Evolutionary conservation across 2,113 vertebrate species (phyloP).

Genomic region (Gobius niger): DNA sequence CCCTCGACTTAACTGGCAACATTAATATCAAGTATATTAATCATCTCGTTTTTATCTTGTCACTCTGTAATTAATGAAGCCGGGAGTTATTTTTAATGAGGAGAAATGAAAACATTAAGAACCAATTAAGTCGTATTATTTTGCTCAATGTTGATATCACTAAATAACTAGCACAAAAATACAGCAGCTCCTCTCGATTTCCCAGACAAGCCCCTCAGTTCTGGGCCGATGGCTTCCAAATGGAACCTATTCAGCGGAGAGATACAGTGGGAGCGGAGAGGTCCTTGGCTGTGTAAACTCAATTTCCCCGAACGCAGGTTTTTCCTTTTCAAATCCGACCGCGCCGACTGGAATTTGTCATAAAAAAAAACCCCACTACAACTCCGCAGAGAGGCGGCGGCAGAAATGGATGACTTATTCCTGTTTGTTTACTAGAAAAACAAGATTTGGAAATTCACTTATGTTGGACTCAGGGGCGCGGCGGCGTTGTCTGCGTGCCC

Average conservation of each 20-base stretch:
- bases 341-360: conserved; percentile 25
- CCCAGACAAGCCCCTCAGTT: background rate
- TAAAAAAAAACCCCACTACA: conserved; percentile 10
- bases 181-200: background rate
- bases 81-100: conserved; percentile 34
- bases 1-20: background rate
- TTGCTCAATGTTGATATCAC: background rate
- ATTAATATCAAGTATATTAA: conserved; percentile 24
- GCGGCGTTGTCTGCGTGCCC: conserved; percentile 36
- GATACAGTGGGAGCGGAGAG: background rate
- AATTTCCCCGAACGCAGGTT: conserved; percentile 24
- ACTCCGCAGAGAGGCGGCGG: conserved; percentile 37
- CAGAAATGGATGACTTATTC: conserved; percentile 45
- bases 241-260: background rate
- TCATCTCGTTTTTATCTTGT: conserved; percentile 34
- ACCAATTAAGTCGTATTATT: conserved; percentile 30
- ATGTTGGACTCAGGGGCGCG: conserved; percentile 51
- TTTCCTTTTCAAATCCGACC: conserved; percentile 27
- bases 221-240: background rate
- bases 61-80: conserved; percentile 52
- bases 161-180: background rate
- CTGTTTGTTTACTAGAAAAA: conserved; percentile 51
- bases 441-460: conserved; percentile 48
- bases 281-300: conserved; percentile 10
- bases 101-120: conserved; percentile 37